Evolutionary conservation across 2,888 invertebrate species (phyloP).

Genomic region (Cryptophagus acutangulus): DNA sequence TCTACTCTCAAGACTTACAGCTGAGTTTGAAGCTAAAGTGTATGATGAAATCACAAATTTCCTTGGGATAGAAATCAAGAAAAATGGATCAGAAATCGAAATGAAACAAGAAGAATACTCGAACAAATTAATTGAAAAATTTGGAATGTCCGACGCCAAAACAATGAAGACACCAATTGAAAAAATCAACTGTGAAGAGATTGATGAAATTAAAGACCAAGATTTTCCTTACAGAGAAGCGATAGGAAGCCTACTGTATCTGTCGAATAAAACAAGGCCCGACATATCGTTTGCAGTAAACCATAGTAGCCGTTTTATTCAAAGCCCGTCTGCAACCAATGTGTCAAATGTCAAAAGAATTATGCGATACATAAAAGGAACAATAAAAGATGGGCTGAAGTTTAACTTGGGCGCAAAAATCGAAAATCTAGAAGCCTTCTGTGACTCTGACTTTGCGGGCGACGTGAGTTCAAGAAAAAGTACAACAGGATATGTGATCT

Average conservation of each 20-base stretch:
- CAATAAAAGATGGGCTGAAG: constrained; percentile 1
- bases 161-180: no score
- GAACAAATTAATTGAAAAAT: no score
- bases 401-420: background rate
- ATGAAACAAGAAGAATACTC: no score
- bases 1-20: background rate
- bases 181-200: no score
- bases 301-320: constrained; percentile 8
- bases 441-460: constrained; percentile 25
- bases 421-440: constrained; percentile 11
- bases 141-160: no score
- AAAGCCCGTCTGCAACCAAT: constrained; percentile 7
- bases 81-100: no score
- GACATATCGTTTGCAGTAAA: constrained; percentile 11
- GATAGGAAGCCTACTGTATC: constrained; percentile 13
- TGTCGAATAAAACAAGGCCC: constrained; percentile 12
- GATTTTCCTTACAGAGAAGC: constrained; percentile 13
- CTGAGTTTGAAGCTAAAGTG: background rate
- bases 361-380: constrained; percentile 9
- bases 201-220: no score
- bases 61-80: no score
- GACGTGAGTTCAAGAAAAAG: constrained; percentile 23
- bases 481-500: constrained; percentile 22
- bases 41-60: no score
- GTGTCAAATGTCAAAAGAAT: constrained; percentile 12